These are phyloP conservation scores for Drepanosiphum platanoidis DNA, from an alignment of 2,888 invertebrate genomes.

Conservation along the genomic window DNA sequence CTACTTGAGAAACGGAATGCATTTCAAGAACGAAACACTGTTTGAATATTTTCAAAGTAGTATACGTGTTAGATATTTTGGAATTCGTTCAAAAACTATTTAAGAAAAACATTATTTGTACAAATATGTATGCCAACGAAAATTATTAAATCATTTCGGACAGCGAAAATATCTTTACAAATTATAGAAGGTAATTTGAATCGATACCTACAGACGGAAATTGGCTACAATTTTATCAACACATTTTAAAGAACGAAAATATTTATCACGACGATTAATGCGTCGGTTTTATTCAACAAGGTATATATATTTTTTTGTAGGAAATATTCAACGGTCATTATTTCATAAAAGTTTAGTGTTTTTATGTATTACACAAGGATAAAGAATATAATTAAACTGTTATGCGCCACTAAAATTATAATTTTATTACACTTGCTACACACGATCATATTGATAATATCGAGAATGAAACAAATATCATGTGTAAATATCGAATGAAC, in stretches of 20 bases:
- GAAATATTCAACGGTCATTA: too few relatives aligned
- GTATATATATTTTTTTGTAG: too few relatives aligned
- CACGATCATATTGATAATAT: too few relatives aligned
- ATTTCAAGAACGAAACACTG: not conserved
- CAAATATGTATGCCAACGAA: slow-evolving; percentile 4
- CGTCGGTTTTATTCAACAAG: too few relatives aligned
- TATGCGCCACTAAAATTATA: too few relatives aligned
- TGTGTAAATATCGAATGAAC: not conserved
- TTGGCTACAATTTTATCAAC: not conserved
- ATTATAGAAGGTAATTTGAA: not conserved
- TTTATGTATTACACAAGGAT: too few relatives aligned
- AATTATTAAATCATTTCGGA: not conserved
- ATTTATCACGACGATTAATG: not conserved
- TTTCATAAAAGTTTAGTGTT: too few relatives aligned
- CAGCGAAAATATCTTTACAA: not conserved
- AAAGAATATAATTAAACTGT: too few relatives aligned
- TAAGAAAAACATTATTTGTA: not conserved
- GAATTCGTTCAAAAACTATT: slow-evolving; percentile 26
- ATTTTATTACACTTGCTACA: too few relatives aligned
- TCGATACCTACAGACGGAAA: not conserved
- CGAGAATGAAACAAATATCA: not conserved
- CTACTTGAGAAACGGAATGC: not conserved
- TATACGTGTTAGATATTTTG: not conserved
- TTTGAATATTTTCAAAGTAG: not conserved
- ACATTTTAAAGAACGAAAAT: too few relatives aligned